These are phyloP conservation scores for Caenorhabditis latens DNA, from an alignment of 1,140 invertebrate species.

Conservation along the genomic window DNA sequence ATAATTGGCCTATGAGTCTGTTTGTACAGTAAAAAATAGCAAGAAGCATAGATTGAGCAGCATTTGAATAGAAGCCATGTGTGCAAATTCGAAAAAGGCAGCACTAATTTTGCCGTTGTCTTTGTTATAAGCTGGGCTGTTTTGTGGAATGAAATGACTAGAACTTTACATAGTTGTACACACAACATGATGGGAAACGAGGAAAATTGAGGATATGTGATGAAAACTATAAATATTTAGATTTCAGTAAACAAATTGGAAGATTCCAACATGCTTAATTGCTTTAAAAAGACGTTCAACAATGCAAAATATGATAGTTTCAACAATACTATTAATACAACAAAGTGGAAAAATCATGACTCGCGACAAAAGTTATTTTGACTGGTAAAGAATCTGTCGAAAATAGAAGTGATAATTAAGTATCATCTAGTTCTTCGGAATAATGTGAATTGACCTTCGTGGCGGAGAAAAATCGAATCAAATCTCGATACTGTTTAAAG, in stretches of 20 bases:
- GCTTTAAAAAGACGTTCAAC: no score
- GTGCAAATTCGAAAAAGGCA: conserved; percentile 22
- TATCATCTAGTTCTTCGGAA: conserved; percentile 8
- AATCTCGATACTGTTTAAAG: conserved; percentile 27
- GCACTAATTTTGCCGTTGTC: conserved; percentile 44
- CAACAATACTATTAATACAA: no score
- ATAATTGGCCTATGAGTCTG: conserved; percentile 24
- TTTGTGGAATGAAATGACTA: conserved; percentile 11
- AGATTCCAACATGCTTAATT: not conserved
- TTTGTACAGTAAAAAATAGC: conserved; percentile 48
- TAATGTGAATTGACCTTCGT: conserved; percentile 11
- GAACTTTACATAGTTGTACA: conserved; percentile 48
- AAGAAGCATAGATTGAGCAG: not conserved
- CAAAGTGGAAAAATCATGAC: no score
- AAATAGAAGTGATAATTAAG: not conserved
- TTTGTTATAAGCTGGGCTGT: conserved; percentile 43
- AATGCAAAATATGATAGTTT: no score
- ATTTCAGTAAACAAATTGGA: conserved; percentile 15
- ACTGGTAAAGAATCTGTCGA: no score
- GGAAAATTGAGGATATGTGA: not conserved
- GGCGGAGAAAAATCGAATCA: not conserved
- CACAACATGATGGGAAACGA: not conserved
- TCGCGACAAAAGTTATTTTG: no score
- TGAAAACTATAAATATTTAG: conserved; percentile 26
- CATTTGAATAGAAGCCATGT: conserved; percentile 45